Base-by-base conservation (phyloP, 2,888 invertebrate species). In the Drosophila rubida region DNA sequence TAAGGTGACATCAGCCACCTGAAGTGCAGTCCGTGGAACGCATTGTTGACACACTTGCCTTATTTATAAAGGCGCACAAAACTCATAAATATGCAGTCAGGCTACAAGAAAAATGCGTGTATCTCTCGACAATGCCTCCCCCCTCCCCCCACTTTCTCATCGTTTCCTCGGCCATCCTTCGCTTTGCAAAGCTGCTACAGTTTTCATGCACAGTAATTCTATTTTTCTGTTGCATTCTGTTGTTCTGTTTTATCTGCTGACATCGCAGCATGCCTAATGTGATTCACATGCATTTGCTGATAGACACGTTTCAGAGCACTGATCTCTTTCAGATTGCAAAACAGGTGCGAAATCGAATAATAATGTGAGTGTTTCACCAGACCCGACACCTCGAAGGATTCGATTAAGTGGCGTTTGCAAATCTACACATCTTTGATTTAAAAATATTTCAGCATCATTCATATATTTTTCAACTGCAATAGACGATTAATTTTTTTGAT, bases 21-120 rank as follows among this genome's bases (percentile, higher is more conserved):
- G 46, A 49, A 53, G 32, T 25, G 41, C 11, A 48, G 45, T 42
- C 68, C 48, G 23, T 61, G 80, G 70, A 70, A 85, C 78, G 82
- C 85, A 75, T 80, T 87, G 87, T 87, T 84, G 83, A 84, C 84
- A 87, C 83, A 82, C 55, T 76, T 82, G 69, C 58, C 61, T 82
- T 84, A 84, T 87, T 85, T 85, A 76, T 85, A 80, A 80, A 75
- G 75, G 69, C 68, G 59, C 45, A 64, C 64, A 63, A 50, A 50
- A 59, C 67, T 77, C 80, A 84, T 87, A 87, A 80, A 85, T 85
- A 87, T 82, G 78, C 67, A 85, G 62, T 39, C 53, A 65, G 71
- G 55, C 61, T 46, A 45, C 45, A 60, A 32, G 65, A 54, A 59
- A 75, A 63, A 65, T 77, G 77, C 69, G 72, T 78, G 42, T 41